Base-by-base conservation (phyloP, 2,888 invertebrate genomes). In the Platycheirus rosarum region DNA sequence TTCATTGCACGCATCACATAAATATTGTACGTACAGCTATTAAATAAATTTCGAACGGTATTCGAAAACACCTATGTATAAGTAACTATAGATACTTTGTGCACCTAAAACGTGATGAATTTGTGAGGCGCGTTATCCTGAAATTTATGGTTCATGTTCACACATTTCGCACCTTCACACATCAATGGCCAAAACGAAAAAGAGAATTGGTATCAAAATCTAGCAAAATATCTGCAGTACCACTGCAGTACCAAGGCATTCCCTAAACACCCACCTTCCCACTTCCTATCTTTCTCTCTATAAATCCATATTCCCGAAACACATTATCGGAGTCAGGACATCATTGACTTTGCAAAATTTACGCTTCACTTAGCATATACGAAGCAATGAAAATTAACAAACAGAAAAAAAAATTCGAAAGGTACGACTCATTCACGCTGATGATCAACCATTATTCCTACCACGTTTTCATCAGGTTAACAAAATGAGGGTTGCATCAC, bases 311-410 rank as follows among this genome's bases (percentile, higher is more conserved):
- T 23, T 26, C n/a, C 51, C 51, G 76, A 80, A 80, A 70, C 65
- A 55, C 51, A 71, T 80, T 80, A 75, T 70, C 75, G 32, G 18
- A 44, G 68, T 55, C 66, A 70, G 80, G 80, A 76, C 80, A 76
- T 76, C 62, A 80, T 76, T 65, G 42, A 71, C 62, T 60, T 76
- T n/a, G 60, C 70, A 55, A 26, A 75, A 70, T 76, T 40, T 62
- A 70, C 53, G 55, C 76, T 70, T 70, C 70, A 70, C 51, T 80
- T 26, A 76, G 42, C 65, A 26, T 26, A 44, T 13, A 40, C 11
- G 29, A 29, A 32, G 32, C 16, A 29, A 16, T 16, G 3, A 1
- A 49, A 49, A 14, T 14, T 3, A 7, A n/a, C 1, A 48, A 20
- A 44, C 35, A 53, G 16, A 55, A 49, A 23, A 48, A 44, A 49